Percentiles rank a stretch among this genome's conserved stretches.
Evolutionary conservation across 2,888 invertebrate species (phyloP).

Genomic region (Slavum lentiscoides): DNA sequence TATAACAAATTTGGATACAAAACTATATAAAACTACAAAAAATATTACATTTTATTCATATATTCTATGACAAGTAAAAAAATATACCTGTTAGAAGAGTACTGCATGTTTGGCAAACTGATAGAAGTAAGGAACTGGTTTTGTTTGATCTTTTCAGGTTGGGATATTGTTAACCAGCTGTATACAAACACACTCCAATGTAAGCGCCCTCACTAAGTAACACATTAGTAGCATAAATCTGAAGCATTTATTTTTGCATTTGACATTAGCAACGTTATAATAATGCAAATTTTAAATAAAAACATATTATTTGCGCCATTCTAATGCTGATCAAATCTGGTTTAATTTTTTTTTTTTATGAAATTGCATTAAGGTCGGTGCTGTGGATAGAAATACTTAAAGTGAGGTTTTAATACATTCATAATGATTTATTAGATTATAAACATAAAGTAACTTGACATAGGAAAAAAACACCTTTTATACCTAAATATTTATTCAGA

Average conservation of each 20-base stretch:
- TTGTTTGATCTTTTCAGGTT: constrained; percentile 50
- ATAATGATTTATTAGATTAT: background rate
- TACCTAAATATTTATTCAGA: too few species aligned
- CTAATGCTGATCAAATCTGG: constrained; percentile 18
- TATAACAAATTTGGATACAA: too few species aligned
- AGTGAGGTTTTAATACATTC: constrained; percentile 15
- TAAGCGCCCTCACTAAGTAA: constrained; percentile 54
- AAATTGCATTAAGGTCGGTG: background rate
- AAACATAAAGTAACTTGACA: constrained; percentile 8
- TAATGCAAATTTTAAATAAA: constrained; percentile 43
- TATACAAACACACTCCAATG: constrained; percentile 53
- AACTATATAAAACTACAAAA: background rate
- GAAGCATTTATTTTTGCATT: constrained; percentile 52
- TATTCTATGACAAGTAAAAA: constrained; percentile 4
- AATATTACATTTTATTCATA: background rate
- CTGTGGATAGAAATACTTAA: constrained; percentile 2
- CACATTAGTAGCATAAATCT: constrained; percentile 54
- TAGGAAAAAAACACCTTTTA: constrained; percentile 16
- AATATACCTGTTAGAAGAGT: constrained; percentile 39
- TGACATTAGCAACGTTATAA: constrained; percentile 47
- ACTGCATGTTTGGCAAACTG: constrained; percentile 50
- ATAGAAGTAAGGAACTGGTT: constrained; percentile 46
- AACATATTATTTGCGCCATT: constrained; percentile 10
- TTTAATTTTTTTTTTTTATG: constrained; percentile 21
- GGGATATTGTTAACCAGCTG: constrained; percentile 52